Conservation (phyloP, 2,113 vertebrate genomes). For the Salminus brasiliensis region DNA sequence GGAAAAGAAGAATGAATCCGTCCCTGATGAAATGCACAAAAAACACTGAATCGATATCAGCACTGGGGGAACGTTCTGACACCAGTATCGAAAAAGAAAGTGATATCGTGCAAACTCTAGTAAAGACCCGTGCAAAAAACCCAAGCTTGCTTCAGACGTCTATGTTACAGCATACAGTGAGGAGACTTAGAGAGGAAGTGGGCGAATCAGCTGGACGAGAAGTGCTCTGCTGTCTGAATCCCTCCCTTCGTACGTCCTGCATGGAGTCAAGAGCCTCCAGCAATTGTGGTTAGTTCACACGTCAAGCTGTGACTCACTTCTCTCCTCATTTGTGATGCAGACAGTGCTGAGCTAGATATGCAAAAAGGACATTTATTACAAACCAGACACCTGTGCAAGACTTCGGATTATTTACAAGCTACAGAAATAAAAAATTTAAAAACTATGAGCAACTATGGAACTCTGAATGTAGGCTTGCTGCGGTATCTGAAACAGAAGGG, state of each 20-base stretch:
- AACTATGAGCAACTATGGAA: too few relatives aligned
- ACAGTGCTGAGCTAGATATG: not conserved
- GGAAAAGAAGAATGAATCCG: too few relatives aligned
- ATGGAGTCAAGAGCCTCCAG: constrained; percentile 10
- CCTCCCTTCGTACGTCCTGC: not conserved
- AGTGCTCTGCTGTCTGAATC: not conserved
- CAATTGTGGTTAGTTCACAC: not conserved
- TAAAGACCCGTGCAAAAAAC: not conserved
- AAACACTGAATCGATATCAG: too few relatives aligned
- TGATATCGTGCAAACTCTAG: too few relatives aligned
- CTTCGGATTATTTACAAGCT: not conserved
- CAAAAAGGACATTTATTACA: constrained; percentile 8
- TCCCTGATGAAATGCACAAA: too few relatives aligned
- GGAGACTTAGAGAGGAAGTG: not conserved
- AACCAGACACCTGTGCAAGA: not conserved
- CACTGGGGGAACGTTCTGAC: too few relatives aligned
- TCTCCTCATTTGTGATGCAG: not conserved
- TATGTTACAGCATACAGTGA: not conserved
- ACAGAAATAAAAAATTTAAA: not conserved
- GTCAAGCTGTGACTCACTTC: constrained; percentile 1
- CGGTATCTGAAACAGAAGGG: not conserved
- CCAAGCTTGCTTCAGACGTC: not conserved
- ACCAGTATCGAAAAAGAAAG: too few relatives aligned
- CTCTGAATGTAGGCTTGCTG: not conserved
- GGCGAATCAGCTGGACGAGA: not conserved